phyloP scores from a whole-genome alignment of 2,888 invertebrate genomes.

The Lobophora halterata region DNA sequence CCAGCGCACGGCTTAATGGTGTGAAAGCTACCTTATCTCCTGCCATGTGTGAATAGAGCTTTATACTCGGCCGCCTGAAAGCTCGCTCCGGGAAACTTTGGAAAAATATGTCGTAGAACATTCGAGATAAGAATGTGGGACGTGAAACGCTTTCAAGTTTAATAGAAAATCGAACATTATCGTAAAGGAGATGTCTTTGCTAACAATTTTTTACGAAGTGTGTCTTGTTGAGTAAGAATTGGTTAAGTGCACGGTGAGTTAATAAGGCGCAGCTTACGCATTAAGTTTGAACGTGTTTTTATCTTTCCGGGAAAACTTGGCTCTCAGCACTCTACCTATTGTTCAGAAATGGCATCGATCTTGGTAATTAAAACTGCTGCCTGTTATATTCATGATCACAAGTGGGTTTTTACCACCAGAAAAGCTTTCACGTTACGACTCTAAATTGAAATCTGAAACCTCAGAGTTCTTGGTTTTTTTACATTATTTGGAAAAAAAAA shows the following conservation, averaged over 20 bases:
- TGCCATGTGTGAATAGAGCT: slow-evolving; percentile 81
- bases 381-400: no score
- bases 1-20: slow-evolving; percentile 80
- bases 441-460: no score
- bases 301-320: slow-evolving; percentile 14
- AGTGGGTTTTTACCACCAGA: no score
- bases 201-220: slow-evolving; percentile 75
- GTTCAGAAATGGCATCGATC: no score
- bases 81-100: slow-evolving; percentile 80
- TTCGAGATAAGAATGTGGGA: slow-evolving; percentile 80
- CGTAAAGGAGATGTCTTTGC: slow-evolving; percentile 79
- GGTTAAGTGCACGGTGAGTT: slow-evolving; percentile 36
- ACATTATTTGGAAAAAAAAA: no score
- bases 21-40: slow-evolving; percentile 81
- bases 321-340: slow-evolving; percentile 11
- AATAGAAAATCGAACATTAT: slow-evolving; percentile 82
- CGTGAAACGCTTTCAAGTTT: slow-evolving; percentile 79
- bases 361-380: no score
- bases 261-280: slow-evolving; percentile 22
- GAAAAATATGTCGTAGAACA: slow-evolving; percentile 80
- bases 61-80: slow-evolving; percentile 78
- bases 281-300: slow-evolving; percentile 19
- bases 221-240: slow-evolving; percentile 50
- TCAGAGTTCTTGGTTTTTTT: no score
- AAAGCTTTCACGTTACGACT: no score